Base-by-base conservation (phyloP, 2,888 invertebrate genomes). In the Bugula neritina region DNA sequence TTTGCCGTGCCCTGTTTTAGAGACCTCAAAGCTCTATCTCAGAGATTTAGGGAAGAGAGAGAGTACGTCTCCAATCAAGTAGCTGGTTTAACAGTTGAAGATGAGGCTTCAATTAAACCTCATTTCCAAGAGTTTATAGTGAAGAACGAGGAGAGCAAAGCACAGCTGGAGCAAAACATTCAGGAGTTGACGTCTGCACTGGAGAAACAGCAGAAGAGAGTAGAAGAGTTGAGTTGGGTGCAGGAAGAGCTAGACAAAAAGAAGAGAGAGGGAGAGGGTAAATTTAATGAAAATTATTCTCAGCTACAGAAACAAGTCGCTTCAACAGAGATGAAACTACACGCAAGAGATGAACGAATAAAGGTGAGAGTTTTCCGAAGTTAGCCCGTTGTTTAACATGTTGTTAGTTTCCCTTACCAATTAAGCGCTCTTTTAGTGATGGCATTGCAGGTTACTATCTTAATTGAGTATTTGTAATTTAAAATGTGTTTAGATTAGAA, bases 11-110 rank as follows among this genome's bases (percentile, higher is more conserved):
- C n/a, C n/a, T 43, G 10, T 27, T 25, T 3, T 43, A 43, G 70
- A 31, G 70, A 54, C 5, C 31, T 70, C 43, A 5, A 10, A 10
- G 10, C 43, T 27, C 52, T 54, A 2, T 70, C 52, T n/a, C n/a
- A 54, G 54, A 43, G 29, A 17, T 70, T 70, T 31, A 43, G 70
- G 25, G 70, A 70, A 5, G 70, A 70, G 52, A n/a, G 70, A 23
- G 23, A 2, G 2, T 70, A 70, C 52, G 29, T 70, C 3, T 43
- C 70, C 3, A 54, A n/a, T 43, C 70, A 70, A 23, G n/a, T 70
- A 23, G 21, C 25, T n/a, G 54, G 52, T 13, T 13, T n/a, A 23
- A 29, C 5, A 3, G 31, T 54, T 27, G 70, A 21, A 10, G 70
- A 70, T 54, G 35, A 3, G 23, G 70, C n/a, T 13, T 54, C 52